Evolutionary conservation across 2,797 vertebrate species (phyloP), one percentile per base, ranked within the genome.

Genomic region (Ataeniobius toweri): DNA sequence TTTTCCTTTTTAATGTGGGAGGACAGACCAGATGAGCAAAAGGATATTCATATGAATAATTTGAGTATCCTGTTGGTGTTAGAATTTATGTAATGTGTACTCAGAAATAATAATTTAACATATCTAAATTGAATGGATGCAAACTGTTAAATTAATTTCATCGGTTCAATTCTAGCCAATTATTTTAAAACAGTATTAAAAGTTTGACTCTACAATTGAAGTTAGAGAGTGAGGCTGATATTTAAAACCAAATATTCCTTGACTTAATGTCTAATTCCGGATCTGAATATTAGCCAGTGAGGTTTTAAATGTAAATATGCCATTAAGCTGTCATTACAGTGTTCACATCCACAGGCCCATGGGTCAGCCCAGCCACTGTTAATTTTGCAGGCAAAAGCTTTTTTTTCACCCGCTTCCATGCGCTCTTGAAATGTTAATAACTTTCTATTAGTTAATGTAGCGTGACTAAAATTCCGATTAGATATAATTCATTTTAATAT

Each of bases 401-500:
- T 97, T 97, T 96, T 96, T 95, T 95, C 93, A 94, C 63, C 68
- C 13, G 24, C 67, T 69, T 78, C 80, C 76, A 78, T 92, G 92
- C 93, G 96, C 97, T 97, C 97, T 99, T 98, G 97, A 99, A 99
- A 99, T 98, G 97, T 99, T 99, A 99, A 99, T 99, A 99, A 99
- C 98, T 98, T 69, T 98, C 97, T 99, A 99, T 99, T 99, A 98
- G 98, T 98, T 99, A 99, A 99, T 99, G 98, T 98, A 97, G 96
- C 97, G 96, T 99, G 98, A 98, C 98, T 99, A 99, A 99, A 99
- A 99, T 99, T 98, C 97, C 98, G 97, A 99, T 99, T 98, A 98
- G 97, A 98, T 97, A 98, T 98, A 97, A 99, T 99, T 99, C 97
- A 98, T 99, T 99, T 99, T 99, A 99, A 99, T 99, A 98, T 99